Evolutionary conservation across 2,113 vertebrate species (phyloP).

Genomic region (Menura novaehollandiae): DNA sequence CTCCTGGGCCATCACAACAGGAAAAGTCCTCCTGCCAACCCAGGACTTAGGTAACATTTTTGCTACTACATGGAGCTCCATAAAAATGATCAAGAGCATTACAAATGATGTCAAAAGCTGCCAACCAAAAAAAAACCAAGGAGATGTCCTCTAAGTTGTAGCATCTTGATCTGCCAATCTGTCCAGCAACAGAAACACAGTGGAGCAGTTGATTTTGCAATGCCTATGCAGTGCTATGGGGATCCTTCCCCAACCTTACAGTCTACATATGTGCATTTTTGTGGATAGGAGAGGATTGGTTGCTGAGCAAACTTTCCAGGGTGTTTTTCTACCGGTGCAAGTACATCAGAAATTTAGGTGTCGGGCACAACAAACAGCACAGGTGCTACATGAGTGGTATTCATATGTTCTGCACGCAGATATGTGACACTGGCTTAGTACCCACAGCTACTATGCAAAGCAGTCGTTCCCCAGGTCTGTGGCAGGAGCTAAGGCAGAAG

Average conservation of each 20-base stretch:
- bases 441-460: background rate
- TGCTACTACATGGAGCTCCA: background rate
- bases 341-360: background rate
- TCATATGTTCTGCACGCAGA: background rate
- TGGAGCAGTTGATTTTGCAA: rapidly evolving
- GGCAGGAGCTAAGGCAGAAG: background rate
- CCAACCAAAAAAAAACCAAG: background rate
- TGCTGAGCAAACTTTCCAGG: background rate
- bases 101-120: background rate
- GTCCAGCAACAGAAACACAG: background rate
- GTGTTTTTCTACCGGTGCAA: background rate
- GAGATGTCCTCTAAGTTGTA: background rate
- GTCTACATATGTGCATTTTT: background rate
- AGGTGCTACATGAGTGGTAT: background rate
- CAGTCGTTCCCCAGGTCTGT: background rate
- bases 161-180: background rate
- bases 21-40: background rate
- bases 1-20: background rate
- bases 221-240: rapidly evolving
- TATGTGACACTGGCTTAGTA: background rate
- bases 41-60: background rate
- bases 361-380: background rate
- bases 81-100: background rate
- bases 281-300: background rate
- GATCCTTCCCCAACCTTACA: background rate